These are phyloP conservation scores for Sebastes baramenuke DNA, from an alignment of 2,797 vertebrate species.

Conservation along the genomic window DNA sequence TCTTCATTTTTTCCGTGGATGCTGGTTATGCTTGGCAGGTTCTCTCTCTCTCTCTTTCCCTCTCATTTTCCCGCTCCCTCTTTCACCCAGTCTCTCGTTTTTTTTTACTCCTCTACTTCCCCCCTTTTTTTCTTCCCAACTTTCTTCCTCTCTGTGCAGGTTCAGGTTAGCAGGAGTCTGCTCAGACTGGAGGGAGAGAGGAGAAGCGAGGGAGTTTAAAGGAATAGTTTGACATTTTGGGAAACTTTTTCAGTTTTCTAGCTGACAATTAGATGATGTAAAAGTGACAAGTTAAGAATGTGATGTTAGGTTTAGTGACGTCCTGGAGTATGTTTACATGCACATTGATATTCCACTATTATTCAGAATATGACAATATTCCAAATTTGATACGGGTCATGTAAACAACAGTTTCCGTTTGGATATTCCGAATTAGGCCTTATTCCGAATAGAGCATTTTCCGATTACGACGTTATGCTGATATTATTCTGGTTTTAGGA, in stretches of 20 bases:
- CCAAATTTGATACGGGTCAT: too few relatives aligned
- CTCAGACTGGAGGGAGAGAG: neutral
- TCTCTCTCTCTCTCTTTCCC: constrained; percentile 46
- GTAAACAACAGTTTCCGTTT: too few relatives aligned
- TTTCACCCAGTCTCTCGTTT: constrained; percentile 31
- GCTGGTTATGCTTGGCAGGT: constrained; percentile 79
- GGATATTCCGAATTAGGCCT: too few relatives aligned
- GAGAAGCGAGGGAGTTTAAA: neutral
- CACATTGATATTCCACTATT: too few relatives aligned
- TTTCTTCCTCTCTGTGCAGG: constrained; percentile 46
- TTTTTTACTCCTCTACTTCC: constrained; percentile 26
- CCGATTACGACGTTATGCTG: too few relatives aligned
- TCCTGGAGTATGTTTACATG: neutral
- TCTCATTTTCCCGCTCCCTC: constrained; percentile 51
- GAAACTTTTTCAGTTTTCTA: neutral
- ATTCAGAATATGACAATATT: too few relatives aligned
- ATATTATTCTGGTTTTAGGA: too few relatives aligned
- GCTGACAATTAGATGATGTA: neutral
- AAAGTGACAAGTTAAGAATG: neutral
- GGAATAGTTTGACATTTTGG: neutral
- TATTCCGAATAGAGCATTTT: too few relatives aligned
- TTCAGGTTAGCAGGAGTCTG: constrained; percentile 32
- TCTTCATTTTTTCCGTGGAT: constrained; percentile 73
- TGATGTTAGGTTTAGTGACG: too few relatives aligned
- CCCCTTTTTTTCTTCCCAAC: neutral